A percentile compares a stretch with the other conserved stretches of the same genome.
These are phyloP conservation scores for Drosophila parthenogenetica DNA, from an alignment of 2,888 invertebrate genomes.

Conservation along the genomic window DNA sequence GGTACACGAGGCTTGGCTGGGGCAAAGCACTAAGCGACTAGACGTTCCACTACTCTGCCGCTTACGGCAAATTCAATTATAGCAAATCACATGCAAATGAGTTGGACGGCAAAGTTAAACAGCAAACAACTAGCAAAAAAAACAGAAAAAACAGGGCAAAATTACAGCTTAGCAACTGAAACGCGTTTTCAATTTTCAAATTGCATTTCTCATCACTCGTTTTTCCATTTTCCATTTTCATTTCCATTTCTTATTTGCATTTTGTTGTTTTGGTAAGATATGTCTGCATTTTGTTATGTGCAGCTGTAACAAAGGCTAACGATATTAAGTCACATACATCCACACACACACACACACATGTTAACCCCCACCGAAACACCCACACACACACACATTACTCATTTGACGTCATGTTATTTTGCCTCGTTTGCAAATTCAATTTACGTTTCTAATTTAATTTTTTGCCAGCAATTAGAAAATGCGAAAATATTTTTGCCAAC, in stretches of 20 bases:
- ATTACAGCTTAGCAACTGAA: slow-evolving; percentile 1
- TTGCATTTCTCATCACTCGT: slow-evolving; percentile 53
- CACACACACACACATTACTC: slow-evolving; percentile 57
- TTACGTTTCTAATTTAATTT: slow-evolving; percentile 72
- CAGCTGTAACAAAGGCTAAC: slow-evolving; percentile 45
- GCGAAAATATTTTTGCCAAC: slow-evolving; percentile 72
- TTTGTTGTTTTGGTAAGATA: slow-evolving; percentile 15
- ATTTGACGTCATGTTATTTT: slow-evolving; percentile 64
- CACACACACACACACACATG: slow-evolving; percentile 3
- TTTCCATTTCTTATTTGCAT: slow-evolving; percentile 5
- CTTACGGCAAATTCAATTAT: slow-evolving; percentile 67
- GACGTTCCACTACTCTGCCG: slow-evolving; percentile 37
- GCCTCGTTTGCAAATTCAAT: slow-evolving; percentile 70
- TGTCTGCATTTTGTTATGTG: slow-evolving; percentile 40
- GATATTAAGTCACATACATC: slow-evolving; percentile 48
- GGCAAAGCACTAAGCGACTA: slow-evolving; percentile 10
- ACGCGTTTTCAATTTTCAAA: slow-evolving; percentile 70
- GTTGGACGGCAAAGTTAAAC: slow-evolving; percentile 56
- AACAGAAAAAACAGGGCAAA: neutral
- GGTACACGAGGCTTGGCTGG: neutral
- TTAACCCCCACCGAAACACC: slow-evolving; percentile 1
- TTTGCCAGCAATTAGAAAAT: slow-evolving; percentile 65
- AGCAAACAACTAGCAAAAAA: slow-evolving; percentile 34
- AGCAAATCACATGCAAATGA: slow-evolving; percentile 76
- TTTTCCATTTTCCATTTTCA: slow-evolving; percentile 14